Base-by-base conservation (phyloP, 2,797 vertebrate species). In the Notolabrus celidotus region DNA sequence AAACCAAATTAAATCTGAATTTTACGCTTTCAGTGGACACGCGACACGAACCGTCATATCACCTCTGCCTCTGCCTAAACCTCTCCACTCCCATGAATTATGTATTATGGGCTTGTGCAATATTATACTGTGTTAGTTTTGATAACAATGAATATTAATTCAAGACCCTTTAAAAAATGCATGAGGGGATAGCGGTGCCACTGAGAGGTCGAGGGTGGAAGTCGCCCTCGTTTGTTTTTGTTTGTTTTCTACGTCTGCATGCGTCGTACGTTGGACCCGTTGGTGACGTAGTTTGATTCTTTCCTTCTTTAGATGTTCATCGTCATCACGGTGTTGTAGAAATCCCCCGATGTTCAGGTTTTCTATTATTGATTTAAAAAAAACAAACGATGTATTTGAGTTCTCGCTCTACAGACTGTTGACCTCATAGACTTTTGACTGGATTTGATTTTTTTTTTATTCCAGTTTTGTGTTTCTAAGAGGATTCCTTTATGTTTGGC, bases 81-180 rank as follows among this genome's bases (percentile, higher is more conserved):
- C 62, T 83, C 71, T 66, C 81, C 74, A 62, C 82, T 77, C 77
- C 78, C 86, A 92, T 92, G 88, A 92, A 91, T 93, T 92, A 92
- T 92, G 83, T 89, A 92, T 93, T 86, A 88, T 90, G 92, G 92
- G 93, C 88, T 90, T 71, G 91, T 94, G 92, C 92, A 94, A 94
- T 93, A 93, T 89, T 80, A 92, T 90, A 90, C 86, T 76, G 85
- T 87, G 79, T 74, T 81, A 79, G 79, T 89, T 92, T 92, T 87
- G 88, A 90, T 92, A 88, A 88, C 70, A 70, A 76, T 81, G 77
- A 85, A 91, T 87, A 91, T 84, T 79, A 89, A 92, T 88, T 74
- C 49, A 70, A 69, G 71, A 71, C 82, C 83, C 65, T 77, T 85
- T 71, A 76, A 86, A 66, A 84, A 86, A 90, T 89, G 78, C 87